Evolutionary conservation across 2,113 vertebrate species (phyloP), one percentile per base, ranked within the genome.

Genomic region (Siniperca knerii): DNA sequence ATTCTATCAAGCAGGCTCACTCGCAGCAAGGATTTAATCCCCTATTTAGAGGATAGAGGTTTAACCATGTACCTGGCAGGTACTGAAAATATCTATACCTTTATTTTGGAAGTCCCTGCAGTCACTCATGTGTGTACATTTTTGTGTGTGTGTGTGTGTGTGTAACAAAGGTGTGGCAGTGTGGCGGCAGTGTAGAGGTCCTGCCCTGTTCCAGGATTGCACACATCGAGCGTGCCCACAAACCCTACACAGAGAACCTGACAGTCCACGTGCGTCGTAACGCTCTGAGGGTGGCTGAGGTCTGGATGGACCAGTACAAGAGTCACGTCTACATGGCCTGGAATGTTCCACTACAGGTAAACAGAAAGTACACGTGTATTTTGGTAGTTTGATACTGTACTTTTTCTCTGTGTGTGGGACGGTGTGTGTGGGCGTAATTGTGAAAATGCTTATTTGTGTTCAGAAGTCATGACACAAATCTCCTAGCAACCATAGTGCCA

Each of bases 311-410:
- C 1, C 94, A 98, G 89, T 97, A 97, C 95, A 98, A 97, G 88
- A 98, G 96, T 0, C 98, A 99, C 0, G 98, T 99, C 37, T 99
- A 99, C 95, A 99, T 99, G 98, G 98, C 98, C 18, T 99, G 98
- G 98, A 99, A 99, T 69, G 95, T 99, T 85, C 98, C 98, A 20
- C 97, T 97, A 92, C 97, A 97, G 18, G 98, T 99, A 46, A 67
- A 33, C 62, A 35, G 2, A 18, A n/a, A 16, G 25, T 4, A 20
- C n/a, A 25, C 15, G n/a, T 67, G 67, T 75, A 44, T 29, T 35
- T 44, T 5, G 9, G 2, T 6, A 18, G 20, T 58, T 9, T 40
- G 8, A 18, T 21, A 8, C 10, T 23, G 40, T 64, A 12, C 44
- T 33, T 67, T 21, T 35, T 75, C 0, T 18, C 16, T 50, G 1